Base-by-base conservation (phyloP, 2,113 vertebrate species). In the Sinocyclocheilus grahami region DNA sequence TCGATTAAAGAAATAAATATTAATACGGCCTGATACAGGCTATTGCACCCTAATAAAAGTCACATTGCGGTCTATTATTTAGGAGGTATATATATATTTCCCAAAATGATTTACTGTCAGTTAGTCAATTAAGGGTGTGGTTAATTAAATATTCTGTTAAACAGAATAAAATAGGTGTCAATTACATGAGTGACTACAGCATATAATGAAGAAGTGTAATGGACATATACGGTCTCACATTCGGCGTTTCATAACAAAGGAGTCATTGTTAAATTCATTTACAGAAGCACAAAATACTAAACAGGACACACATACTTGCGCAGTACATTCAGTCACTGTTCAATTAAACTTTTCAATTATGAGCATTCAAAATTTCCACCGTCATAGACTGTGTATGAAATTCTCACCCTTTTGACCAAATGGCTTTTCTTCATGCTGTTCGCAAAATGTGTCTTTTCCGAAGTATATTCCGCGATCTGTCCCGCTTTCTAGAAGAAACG, bases 351-450 rank as follows among this genome's bases (percentile, higher is more conserved):
- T 22, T 58, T 22, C 58, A 37, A 16, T 8, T 8, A 30, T 30
- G 10, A 77, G 9, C 82, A 63, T 51, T 62, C 11, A 30, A 51
- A 27, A 27, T 60, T 22, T 22, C 5, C 37, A 39, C 1, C 69
- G 6, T n/a, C 10, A 46, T 0, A 14, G 39, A 48, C 39, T n/a
- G 39, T 46, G 71, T 13, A 24, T 48, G 8, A 18, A 20, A 24
- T 48, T 72, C 96, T 95, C 93, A 97, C 97, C 96, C 96, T 90
- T 90, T 96, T 96, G 11, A 93, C 88, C 78, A 95, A 93, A 92
- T 94, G 93, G 92, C 95, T 97, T 86, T 96, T 97, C 95, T 96
- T 97, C 97, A 98, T 97, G 84, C 75, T 92, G 86, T 33, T 14
- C 46, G 22, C 3, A 63, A 75, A 60, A 58, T 75, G 69, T 42